Percentiles rank a stretch among this genome's conserved stretches.
Conservation (phyloP, 2,113 vertebrate genomes). For the Mesoclemmys tuberculata region DNA sequence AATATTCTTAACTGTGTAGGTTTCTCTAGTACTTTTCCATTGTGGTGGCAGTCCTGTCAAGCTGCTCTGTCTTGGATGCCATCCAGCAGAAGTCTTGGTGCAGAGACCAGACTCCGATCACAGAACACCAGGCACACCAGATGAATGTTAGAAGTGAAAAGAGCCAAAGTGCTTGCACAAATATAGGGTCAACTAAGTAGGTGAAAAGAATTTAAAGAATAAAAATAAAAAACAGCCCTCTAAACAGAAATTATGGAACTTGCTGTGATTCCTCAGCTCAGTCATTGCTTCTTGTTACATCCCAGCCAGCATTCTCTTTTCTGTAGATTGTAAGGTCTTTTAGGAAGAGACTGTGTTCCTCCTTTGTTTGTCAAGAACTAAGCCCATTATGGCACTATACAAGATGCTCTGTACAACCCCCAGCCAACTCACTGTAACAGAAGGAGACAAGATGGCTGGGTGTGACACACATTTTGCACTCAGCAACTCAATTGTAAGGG, state of each 20-base stretch:
- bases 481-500: not conserved
- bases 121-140: not conserved
- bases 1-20: constrained; percentile 34
- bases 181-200: not conserved
- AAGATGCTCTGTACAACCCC: not conserved
- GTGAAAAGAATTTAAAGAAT: not conserved
- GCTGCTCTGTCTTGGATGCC: not conserved
- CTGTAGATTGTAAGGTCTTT: not conserved
- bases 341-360: not conserved
- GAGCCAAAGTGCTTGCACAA: not conserved
- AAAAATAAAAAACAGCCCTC: no score
- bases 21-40: not conserved
- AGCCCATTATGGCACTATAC: not conserved
- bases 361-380: not conserved
- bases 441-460: not conserved
- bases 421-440: not conserved
- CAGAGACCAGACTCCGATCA: not conserved
- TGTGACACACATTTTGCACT: not conserved
- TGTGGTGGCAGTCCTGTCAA: not conserved
- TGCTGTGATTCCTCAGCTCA: not conserved
- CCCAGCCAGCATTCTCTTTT: not conserved
- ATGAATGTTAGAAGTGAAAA: rapidly evolving
- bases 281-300: not conserved
- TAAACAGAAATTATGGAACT: not conserved
- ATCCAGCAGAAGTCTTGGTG: not conserved